A percentile compares a stretch with the other conserved stretches of the same genome.
Evolutionary conservation across 92 coral and sea anemone genomes (phyloP).

Genomic region (Umimayanthus chanpuru): DNA sequence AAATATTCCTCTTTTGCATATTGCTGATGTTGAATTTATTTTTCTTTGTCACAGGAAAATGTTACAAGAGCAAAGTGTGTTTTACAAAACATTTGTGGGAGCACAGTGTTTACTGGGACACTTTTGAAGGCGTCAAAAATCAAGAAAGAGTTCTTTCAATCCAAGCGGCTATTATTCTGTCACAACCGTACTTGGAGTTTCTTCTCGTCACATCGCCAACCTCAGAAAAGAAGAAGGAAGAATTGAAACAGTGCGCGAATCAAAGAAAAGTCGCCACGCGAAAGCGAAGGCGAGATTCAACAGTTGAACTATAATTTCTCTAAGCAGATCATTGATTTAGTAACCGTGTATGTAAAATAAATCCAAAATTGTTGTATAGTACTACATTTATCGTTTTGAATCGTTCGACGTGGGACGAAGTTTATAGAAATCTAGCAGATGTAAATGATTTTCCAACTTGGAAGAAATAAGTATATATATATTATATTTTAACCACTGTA

Average conservation of each 20-base stretch:
- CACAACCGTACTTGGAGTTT: slow-evolving; percentile 97
- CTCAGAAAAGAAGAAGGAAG: slow-evolving; percentile 92
- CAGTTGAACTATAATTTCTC: slow-evolving; percentile 82
- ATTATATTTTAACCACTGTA: slow-evolving; percentile 36
- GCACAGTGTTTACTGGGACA: slow-evolving; percentile 97
- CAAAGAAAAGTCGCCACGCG: slow-evolving; percentile 69
- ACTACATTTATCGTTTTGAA: slow-evolving; percentile 67
- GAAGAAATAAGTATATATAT: slow-evolving; percentile 47
- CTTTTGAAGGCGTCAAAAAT: slow-evolving; percentile 96
- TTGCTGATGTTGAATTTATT: slow-evolving; percentile 27
- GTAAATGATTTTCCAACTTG: slow-evolving; percentile 67
- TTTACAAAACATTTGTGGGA: slow-evolving; percentile 99
- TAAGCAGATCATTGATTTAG: slow-evolving; percentile 43
- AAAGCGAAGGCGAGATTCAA: slow-evolving; percentile 83
- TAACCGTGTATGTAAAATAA: slow-evolving; percentile 56
- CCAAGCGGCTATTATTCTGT: slow-evolving; percentile 97
- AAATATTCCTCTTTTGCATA: slow-evolving; percentile 24
- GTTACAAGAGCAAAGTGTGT: slow-evolving; percentile 96
- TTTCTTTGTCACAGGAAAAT: slow-evolving; percentile 74
- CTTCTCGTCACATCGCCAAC: slow-evolving; percentile 97
- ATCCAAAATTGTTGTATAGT: slow-evolving; percentile 64
- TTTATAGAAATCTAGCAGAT: slow-evolving; percentile 52
- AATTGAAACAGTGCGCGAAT: slow-evolving; percentile 61
- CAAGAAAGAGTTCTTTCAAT: slow-evolving; percentile 97
- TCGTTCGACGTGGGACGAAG: slow-evolving; percentile 45